A percentile compares a stretch with the other conserved stretches of the same genome.
Evolutionary conservation across 2,888 invertebrate species (phyloP).

Genomic region (Electrophaes corylata): DNA sequence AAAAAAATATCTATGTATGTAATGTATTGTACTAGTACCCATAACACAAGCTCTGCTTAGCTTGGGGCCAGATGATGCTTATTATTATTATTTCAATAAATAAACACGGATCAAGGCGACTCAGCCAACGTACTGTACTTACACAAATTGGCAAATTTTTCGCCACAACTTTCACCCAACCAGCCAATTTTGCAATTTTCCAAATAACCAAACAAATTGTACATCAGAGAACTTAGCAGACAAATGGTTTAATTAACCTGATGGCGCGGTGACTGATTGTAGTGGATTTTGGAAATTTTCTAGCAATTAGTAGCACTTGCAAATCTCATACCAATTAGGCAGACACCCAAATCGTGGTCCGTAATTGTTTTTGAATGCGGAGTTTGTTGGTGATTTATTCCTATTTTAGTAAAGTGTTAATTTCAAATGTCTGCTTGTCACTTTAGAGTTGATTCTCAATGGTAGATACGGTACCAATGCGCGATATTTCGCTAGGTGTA

Average conservation of each 20-base stretch:
- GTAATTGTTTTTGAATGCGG: constrained; percentile 81
- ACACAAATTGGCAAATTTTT: constrained; percentile 31
- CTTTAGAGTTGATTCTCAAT: neutral
- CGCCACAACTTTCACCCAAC: constrained; percentile 4
- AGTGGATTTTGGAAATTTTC: constrained; percentile 74
- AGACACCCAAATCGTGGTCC: constrained; percentile 78
- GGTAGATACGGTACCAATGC: no score
- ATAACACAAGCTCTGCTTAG: no score
- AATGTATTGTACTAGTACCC: no score
- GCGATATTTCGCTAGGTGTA: no score
- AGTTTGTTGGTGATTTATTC: constrained; percentile 76
- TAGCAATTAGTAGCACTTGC: constrained; percentile 82
- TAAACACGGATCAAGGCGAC: neutral
- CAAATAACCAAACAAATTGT: constrained; percentile 52
- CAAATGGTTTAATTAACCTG: constrained; percentile 84
- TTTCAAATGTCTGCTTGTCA: constrained; percentile 29
- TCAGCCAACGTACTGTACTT: constrained; percentile 7
- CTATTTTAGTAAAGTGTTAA: constrained; percentile 46
- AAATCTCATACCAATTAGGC: constrained; percentile 84
- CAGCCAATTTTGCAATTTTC: constrained; percentile 46
- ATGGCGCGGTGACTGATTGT: constrained; percentile 80
- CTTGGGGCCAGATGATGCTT: no score
- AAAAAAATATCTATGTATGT: no score
- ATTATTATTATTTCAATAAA: neutral
- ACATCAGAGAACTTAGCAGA: constrained; percentile 70